These are phyloP conservation scores for Electrona antarctica DNA, from an alignment of 2,113 vertebrate species.

Conservation along the genomic window DNA sequence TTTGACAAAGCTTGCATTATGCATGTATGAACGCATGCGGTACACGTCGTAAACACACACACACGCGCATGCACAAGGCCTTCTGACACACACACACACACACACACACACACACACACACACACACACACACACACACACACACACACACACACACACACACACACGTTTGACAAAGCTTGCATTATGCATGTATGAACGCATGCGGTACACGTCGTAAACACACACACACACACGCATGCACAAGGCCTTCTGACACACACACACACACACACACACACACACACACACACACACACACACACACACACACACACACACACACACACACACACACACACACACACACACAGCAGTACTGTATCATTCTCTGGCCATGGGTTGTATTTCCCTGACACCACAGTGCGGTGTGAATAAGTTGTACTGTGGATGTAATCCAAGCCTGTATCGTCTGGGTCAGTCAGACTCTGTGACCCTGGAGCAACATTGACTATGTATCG, in stretches of 20 bases:
- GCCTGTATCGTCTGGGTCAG: not conserved
- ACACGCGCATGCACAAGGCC: not conserved
- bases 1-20: too few species aligned
- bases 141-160: not conserved
- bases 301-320: not conserved
- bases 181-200: not conserved
- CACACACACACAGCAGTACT: not conserved
- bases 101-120: not conserved
- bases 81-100: not conserved
- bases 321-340: constrained; percentile 1
- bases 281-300: not conserved
- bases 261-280: not conserved
- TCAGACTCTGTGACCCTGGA: too few species aligned
- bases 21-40: too few species aligned
- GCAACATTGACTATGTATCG: too few species aligned
- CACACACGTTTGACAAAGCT: not conserved
- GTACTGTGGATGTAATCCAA: constrained; percentile 22
- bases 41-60: constrained; percentile 28
- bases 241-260: not conserved
- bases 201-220: not conserved
- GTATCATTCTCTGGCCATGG: constrained; percentile 49
- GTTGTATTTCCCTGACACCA: constrained; percentile 56
- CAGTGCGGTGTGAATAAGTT: constrained; percentile 14
- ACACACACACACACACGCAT: constrained; percentile 4
- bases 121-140: constrained; percentile 8